Percentiles rank a stretch among this genome's conserved stretches.
Evolutionary conservation across 1,140 invertebrate species (phyloP).

Genomic region (Cyrtorhinus lividipennis): DNA sequence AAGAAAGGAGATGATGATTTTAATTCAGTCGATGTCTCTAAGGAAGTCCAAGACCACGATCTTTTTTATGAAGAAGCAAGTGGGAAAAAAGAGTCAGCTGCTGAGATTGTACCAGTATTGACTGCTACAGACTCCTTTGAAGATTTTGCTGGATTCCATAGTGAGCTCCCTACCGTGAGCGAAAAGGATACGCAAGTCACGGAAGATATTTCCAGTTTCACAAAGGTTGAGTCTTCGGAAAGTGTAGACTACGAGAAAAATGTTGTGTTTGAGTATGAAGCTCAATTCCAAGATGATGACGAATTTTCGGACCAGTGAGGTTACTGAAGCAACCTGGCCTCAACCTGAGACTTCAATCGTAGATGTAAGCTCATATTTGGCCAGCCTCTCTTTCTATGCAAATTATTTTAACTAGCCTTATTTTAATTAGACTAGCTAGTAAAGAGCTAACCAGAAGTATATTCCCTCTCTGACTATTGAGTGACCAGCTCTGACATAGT

Average conservation of each 20-base stretch:
- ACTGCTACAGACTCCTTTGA: background rate
- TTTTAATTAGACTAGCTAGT: background rate
- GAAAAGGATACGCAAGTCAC: background rate
- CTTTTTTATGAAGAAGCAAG: too few species aligned
- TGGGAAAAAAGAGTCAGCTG: too few species aligned
- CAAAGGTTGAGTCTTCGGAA: background rate
- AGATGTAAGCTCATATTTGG: background rate
- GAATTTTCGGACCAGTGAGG: constrained; percentile 13
- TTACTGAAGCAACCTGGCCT: too few species aligned
- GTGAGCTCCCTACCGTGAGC: background rate
- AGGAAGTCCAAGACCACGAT: too few species aligned
- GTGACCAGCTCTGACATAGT: background rate
- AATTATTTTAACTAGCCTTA: background rate
- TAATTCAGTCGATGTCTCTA: too few species aligned
- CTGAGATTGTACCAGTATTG: too few species aligned
- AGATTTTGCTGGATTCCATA: background rate
- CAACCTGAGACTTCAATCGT: too few species aligned
- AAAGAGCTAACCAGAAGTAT: background rate
- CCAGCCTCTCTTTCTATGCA: background rate
- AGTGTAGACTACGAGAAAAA: too few species aligned
- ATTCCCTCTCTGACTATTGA: background rate
- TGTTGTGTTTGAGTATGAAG: too few species aligned
- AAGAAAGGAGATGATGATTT: too few species aligned
- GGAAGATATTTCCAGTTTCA: background rate
- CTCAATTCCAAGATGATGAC: constrained; percentile 18